Percentiles rank a stretch among this genome's conserved stretches.
Evolutionary conservation across 1,140 invertebrate species (phyloP).

Genomic region (Alviniconcha marisindica): DNA sequence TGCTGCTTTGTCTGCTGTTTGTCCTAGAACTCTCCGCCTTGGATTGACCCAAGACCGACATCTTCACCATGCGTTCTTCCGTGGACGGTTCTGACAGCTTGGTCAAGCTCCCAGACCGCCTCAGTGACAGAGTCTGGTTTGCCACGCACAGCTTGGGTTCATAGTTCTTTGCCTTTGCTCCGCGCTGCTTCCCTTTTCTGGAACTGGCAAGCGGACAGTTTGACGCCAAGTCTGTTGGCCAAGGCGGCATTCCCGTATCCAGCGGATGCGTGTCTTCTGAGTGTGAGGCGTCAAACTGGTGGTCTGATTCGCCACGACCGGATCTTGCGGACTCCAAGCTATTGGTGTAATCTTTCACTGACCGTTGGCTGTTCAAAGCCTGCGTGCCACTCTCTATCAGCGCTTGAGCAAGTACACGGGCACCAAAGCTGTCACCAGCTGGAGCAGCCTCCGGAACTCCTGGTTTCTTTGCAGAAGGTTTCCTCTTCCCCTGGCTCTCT

Average conservation of each 20-base stretch:
- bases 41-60: not conserved
- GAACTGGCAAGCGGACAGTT: not conserved
- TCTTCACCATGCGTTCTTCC: constrained; percentile 9
- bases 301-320: too few relatives aligned
- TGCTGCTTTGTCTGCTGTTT: not conserved
- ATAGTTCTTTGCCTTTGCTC: constrained; percentile 45
- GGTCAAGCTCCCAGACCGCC: constrained; percentile 59
- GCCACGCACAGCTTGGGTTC: constrained; percentile 62
- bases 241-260: not conserved
- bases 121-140: constrained; percentile 60
- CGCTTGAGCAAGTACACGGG: too few relatives aligned
- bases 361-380: too few relatives aligned
- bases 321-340: too few relatives aligned
- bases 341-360: too few relatives aligned
- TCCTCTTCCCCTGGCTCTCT: too few relatives aligned
- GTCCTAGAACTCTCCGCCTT: not conserved
- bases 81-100: constrained; percentile 37
- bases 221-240: not conserved
- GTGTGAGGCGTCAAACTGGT: too few relatives aligned
- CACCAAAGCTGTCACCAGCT: too few relatives aligned
- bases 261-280: not conserved
- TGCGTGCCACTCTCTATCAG: too few relatives aligned
- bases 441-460: too few relatives aligned
- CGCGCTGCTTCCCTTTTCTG: not conserved
- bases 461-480: too few relatives aligned